Conservation (phyloP, 2,113 vertebrate species). For the Sclerurus mexicanus region DNA sequence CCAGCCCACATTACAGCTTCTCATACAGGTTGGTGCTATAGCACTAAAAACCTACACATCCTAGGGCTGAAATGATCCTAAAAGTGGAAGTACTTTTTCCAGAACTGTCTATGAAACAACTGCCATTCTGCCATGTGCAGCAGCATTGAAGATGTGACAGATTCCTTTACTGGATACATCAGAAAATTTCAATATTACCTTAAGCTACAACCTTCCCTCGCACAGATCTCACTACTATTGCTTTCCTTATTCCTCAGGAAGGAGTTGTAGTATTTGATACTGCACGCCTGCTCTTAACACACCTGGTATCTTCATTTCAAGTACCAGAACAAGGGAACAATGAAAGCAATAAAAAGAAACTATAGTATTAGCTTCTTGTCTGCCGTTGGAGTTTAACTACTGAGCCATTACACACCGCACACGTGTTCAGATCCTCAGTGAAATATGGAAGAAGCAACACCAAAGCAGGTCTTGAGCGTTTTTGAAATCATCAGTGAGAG, state of each 20-base stretch:
- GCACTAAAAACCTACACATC: neutral
- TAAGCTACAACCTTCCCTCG: neutral
- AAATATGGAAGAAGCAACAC: neutral
- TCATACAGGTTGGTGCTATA: neutral
- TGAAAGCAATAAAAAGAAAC: neutral
- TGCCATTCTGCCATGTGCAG: neutral
- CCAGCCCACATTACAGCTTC: neutral
- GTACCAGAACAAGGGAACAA: neutral
- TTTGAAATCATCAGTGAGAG: neutral
- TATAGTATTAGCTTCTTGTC: neutral
- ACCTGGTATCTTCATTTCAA: neutral
- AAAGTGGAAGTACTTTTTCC: neutral
- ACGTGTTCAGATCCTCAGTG: fast-evolving
- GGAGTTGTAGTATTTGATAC: neutral
- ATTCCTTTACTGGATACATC: neutral
- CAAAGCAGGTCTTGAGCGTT: neutral
- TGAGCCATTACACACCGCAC: neutral
- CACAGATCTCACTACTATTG: neutral
- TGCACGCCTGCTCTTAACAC: neutral
- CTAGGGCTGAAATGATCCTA: neutral
- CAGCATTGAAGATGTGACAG: neutral
- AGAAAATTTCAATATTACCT: neutral
- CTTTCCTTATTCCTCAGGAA: neutral
- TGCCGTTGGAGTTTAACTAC: neutral
- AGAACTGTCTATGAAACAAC: neutral